Percentiles rank a stretch among this genome's conserved stretches.
These are phyloP conservation scores for Sander lucioperca DNA, from an alignment of 2,113 vertebrate genomes.

Conservation along the genomic window DNA sequence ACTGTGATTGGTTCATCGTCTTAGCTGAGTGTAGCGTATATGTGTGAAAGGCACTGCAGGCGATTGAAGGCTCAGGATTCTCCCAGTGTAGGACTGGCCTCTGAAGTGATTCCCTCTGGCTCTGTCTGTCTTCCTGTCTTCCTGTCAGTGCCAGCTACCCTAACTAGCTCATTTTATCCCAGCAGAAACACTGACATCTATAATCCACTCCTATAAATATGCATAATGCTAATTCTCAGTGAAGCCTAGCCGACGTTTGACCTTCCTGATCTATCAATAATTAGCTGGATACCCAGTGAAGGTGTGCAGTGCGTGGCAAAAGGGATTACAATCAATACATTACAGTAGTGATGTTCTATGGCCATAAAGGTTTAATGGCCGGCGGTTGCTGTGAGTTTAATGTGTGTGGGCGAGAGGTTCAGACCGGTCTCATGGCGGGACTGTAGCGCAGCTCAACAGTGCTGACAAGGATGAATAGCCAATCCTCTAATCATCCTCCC, in stretches of 20 bases:
- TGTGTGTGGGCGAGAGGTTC: constrained; percentile 29
- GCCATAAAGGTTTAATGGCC: constrained; percentile 34
- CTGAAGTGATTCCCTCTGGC: constrained; percentile 21
- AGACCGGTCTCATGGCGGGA: constrained; percentile 10
- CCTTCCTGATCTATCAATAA: constrained; percentile 34
- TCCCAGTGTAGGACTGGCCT: not conserved
- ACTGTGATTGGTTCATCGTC: constrained; percentile 45
- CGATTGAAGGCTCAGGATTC: constrained; percentile 32
- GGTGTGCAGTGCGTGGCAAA: not conserved
- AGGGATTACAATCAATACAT: constrained; percentile 13
- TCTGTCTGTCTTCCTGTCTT: constrained; percentile 4
- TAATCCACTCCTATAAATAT: constrained; percentile 29
- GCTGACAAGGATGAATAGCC: constrained; percentile 74
- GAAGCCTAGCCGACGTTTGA: constrained; percentile 3
- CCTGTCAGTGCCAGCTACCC: constrained; percentile 1
- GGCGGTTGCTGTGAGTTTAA: constrained; percentile 7
- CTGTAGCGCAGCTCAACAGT: constrained; percentile 36
- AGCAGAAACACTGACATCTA: constrained; percentile 12
- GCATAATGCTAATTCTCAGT: constrained; percentile 22
- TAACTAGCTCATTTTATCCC: constrained; percentile 34
- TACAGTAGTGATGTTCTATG: not conserved
- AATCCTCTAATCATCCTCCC: constrained; percentile 73
- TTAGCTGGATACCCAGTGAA: constrained; percentile 29
- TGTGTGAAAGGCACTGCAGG: not conserved
- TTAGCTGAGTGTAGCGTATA: not conserved